A percentile compares a stretch with the other conserved stretches of the same genome.
phyloP scores from a whole-genome alignment of 1,140 invertebrate species.

The Calephelis virginiensis region DNA sequence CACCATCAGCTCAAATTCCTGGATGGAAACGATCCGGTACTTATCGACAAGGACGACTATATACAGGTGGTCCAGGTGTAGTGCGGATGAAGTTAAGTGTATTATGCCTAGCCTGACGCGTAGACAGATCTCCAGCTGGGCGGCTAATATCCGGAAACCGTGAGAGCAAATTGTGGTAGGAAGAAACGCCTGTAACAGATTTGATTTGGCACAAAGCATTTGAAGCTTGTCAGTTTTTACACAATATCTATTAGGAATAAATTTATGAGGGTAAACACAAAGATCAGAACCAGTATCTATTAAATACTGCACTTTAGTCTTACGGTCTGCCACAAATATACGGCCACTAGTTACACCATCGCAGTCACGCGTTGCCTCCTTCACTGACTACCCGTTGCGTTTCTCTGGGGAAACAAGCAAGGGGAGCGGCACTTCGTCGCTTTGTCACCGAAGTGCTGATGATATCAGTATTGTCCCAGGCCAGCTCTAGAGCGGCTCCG shows the following conservation, averaged over 20 bases:
- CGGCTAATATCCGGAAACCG: conserved; percentile 21
- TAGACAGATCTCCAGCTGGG: conserved; percentile 6
- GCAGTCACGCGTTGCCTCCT: too few species aligned
- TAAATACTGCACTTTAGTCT: too few species aligned
- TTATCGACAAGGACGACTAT: conserved; percentile 16
- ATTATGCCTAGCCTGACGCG: conserved; percentile 13
- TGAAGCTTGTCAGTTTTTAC: conserved; percentile 15
- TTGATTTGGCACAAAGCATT: conserved; percentile 20
- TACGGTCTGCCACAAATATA: too few species aligned
- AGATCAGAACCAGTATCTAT: too few species aligned
- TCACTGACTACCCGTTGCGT: too few species aligned
- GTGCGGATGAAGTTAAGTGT: conserved; percentile 15
- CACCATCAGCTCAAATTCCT: conserved; percentile 19
- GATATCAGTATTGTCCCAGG: too few species aligned
- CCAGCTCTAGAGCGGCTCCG: too few species aligned
- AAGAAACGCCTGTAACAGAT: conserved; percentile 20
- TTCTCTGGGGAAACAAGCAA: too few species aligned
- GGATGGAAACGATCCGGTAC: conserved; percentile 17
- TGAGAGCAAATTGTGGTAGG: conserved; percentile 1
- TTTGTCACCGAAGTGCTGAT: too few species aligned
- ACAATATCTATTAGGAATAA: conserved; percentile 6
- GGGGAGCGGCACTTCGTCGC: too few species aligned
- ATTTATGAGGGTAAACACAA: too few species aligned
- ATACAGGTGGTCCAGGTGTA: conserved; percentile 11
- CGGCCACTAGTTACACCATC: too few species aligned